Conservation (phyloP, 2,113 vertebrate genomes). For the Ia io region DNA sequence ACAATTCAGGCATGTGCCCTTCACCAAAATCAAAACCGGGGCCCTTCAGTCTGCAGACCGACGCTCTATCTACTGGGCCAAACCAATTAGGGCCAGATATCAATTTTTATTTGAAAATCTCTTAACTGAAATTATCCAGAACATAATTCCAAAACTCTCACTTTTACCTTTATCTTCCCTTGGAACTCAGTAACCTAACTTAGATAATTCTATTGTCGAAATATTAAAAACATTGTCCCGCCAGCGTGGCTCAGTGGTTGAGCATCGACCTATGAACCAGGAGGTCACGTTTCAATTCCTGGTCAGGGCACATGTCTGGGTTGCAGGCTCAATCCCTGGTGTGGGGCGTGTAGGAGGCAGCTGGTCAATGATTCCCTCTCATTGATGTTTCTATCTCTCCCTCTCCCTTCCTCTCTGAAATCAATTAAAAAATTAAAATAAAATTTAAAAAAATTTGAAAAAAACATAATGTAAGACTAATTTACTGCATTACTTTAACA, state of each 20-base stretch:
- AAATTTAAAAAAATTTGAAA: no score
- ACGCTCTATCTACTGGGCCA: neutral
- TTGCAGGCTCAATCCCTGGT: no score
- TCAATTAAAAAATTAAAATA: no score
- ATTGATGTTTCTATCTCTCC: no score
- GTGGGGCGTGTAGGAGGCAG: no score
- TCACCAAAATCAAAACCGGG: neutral
- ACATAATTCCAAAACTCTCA: neutral
- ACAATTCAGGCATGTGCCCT: neutral
- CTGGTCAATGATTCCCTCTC: no score
- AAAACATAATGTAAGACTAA: neutral
- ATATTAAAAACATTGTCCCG: neutral
- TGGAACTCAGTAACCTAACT: neutral
- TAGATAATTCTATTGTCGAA: constrained; percentile 11
- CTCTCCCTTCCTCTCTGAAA: no score
- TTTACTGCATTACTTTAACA: neutral
- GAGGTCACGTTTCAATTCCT: no score
- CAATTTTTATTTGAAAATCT: constrained; percentile 25
- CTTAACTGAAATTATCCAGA: constrained; percentile 4
- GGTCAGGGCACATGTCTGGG: no score
- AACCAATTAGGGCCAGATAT: neutral
- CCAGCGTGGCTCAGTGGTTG: no score
- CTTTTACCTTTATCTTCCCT: neutral
- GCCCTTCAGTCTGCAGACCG: neutral
- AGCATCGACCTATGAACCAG: no score